These are phyloP conservation scores for Xiphias gladius DNA, from an alignment of 2,113 vertebrate species.

Conservation along the genomic window DNA sequence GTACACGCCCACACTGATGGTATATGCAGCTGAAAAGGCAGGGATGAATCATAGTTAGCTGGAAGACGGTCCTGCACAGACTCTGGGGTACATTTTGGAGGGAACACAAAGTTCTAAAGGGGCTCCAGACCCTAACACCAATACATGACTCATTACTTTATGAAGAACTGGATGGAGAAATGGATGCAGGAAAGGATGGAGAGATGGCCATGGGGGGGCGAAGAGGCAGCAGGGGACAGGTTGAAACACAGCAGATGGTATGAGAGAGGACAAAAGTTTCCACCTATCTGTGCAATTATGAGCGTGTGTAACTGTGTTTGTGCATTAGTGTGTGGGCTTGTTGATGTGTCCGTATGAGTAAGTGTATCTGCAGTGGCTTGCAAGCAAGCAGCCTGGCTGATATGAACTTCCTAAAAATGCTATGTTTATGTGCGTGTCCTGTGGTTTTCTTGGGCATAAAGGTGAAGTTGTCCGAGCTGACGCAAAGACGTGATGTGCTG, in stretches of 20 bases:
- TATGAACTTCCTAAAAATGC: slow-evolving; percentile 27
- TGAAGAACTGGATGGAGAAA: slow-evolving; percentile 33
- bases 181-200: slow-evolving; percentile 40
- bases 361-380: slow-evolving; percentile 15
- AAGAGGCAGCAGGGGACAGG: slow-evolving; percentile 62
- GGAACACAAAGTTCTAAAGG: slow-evolving; percentile 36
- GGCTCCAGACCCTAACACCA: slow-evolving; percentile 38
- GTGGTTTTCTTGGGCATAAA: slow-evolving; percentile 20
- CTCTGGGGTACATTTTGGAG: slow-evolving; percentile 56
- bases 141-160: slow-evolving; percentile 56
- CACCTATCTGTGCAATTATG: slow-evolving; percentile 37
- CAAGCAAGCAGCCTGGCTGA: slow-evolving; percentile 15
- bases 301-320: slow-evolving; percentile 10
- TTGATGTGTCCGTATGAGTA: slow-evolving; percentile 1
- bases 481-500: slow-evolving; percentile 41
- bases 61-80: slow-evolving; percentile 42
- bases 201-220: slow-evolving; percentile 38
- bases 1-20: slow-evolving; percentile 36
- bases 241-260: slow-evolving; percentile 55
- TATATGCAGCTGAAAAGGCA: slow-evolving; percentile 64
- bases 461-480: slow-evolving; percentile 37
- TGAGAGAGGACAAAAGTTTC: slow-evolving; percentile 68
- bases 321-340: slow-evolving; percentile 14
- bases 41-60: slow-evolving; percentile 53
- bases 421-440: background rate